Conservation (phyloP, 2,113 vertebrate genomes). For the Prietella phreatophila region DNA sequence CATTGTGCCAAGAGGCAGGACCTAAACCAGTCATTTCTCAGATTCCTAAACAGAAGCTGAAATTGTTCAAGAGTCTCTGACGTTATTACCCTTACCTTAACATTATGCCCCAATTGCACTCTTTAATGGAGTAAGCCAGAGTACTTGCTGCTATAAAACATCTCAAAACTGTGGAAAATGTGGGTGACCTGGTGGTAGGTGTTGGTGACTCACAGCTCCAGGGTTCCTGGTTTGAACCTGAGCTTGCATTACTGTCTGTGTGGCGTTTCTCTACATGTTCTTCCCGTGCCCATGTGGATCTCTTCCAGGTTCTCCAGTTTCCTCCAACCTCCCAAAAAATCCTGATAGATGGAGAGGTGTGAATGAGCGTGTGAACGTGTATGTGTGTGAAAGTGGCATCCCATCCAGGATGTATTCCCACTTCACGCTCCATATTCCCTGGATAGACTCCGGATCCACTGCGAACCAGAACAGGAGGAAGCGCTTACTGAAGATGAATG, state of each 20-base stretch:
- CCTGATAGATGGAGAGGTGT: neutral
- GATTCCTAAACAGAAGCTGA: neutral
- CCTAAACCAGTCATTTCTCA: neutral
- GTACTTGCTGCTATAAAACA: neutral
- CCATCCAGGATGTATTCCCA: neutral
- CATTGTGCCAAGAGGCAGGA: neutral
- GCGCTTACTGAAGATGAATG: neutral
- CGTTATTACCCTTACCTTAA: neutral
- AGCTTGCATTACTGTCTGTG: neutral
- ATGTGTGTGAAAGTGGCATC: neutral
- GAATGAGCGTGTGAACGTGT: neutral
- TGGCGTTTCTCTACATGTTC: neutral
- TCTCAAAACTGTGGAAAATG: neutral
- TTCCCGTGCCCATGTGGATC: neutral
- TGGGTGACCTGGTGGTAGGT: neutral
- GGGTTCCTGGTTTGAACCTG: neutral
- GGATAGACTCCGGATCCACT: neutral
- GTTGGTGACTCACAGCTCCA: neutral
- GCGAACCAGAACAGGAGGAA: neutral
- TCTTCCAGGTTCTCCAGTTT: neutral
- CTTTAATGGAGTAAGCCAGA: neutral
- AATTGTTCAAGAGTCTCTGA: neutral
- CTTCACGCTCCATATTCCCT: neutral
- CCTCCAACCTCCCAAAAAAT: neutral
- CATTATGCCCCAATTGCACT: neutral